Evolutionary conservation across 2,113 vertebrate genomes (phyloP).

Genomic region (Colaptes auratus): DNA sequence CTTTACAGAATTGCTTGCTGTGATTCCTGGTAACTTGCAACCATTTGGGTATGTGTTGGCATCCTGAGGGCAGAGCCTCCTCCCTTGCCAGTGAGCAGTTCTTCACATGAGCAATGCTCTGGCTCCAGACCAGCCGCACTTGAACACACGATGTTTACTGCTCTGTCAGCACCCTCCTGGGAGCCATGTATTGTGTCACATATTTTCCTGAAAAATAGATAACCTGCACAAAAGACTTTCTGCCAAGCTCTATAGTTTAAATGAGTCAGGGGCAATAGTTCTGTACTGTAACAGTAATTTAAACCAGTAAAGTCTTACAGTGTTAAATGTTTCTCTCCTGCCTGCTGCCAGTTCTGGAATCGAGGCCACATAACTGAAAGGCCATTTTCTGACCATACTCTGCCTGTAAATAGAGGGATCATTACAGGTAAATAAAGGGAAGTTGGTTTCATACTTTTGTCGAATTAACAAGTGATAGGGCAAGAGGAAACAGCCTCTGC

Average conservation of each 20-base stretch:
- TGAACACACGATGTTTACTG: neutral
- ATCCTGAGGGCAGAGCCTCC: neutral
- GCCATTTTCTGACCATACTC: neutral
- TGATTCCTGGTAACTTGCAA: neutral
- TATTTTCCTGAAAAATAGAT: conserved; percentile 16
- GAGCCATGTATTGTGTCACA: neutral
- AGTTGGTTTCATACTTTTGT: neutral
- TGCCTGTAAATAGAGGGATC: neutral
- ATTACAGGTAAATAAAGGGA: neutral
- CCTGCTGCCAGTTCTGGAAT: neutral
- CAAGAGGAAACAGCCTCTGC: neutral
- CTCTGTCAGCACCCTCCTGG: neutral
- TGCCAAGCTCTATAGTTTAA: neutral
- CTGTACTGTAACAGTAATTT: neutral
- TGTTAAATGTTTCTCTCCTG: neutral
- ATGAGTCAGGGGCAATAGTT: neutral
- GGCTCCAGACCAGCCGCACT: neutral
- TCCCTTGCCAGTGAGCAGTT: neutral
- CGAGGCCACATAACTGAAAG: neutral
- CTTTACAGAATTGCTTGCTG: neutral
- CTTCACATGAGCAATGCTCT: neutral
- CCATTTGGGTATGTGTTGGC: neutral
- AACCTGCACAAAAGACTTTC: neutral
- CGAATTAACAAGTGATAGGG: neutral
- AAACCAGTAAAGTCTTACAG: neutral